Evolutionary conservation across 2,113 vertebrate species (phyloP).

Genomic region (Hylia prasina): DNA sequence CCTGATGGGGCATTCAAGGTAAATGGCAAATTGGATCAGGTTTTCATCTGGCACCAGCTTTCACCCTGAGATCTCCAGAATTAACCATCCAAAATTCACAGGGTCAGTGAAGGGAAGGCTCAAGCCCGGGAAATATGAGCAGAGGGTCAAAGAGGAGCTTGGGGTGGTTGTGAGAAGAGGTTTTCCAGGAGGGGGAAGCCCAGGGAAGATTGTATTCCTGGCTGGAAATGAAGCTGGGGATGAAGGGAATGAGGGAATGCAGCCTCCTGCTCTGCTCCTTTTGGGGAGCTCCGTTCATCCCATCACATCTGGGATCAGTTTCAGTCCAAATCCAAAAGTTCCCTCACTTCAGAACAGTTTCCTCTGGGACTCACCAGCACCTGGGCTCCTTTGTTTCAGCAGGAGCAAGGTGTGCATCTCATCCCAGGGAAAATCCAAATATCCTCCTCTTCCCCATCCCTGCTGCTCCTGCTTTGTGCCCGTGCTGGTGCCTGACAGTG

Average conservation of each 20-base stretch:
- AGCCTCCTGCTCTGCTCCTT: not conserved
- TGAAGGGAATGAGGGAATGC: not conserved
- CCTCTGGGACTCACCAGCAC: not conserved
- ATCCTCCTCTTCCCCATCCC: not conserved
- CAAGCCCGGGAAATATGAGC: not conserved
- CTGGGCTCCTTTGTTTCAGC: not conserved
- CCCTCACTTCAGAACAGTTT: not conserved
- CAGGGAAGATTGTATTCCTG: not conserved
- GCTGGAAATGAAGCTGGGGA: not conserved
- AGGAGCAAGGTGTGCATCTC: not conserved
- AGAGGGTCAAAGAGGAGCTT: not conserved
- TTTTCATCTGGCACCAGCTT: not conserved
- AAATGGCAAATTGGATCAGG: not conserved
- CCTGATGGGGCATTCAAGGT: not conserved
- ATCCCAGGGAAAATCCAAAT: not conserved
- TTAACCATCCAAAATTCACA: not conserved
- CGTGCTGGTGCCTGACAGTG: not conserved
- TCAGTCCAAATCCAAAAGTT: not conserved
- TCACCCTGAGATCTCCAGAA: not conserved
- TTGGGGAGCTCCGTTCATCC: accelerated
- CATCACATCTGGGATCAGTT: not conserved
- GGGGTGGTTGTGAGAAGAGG: not conserved
- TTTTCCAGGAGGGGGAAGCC: not conserved
- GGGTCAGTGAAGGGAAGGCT: not conserved
- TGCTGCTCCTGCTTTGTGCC: not conserved